These are phyloP conservation scores for Cnemophilus loriae DNA, from an alignment of 2,113 vertebrate species.

Conservation along the genomic window DNA sequence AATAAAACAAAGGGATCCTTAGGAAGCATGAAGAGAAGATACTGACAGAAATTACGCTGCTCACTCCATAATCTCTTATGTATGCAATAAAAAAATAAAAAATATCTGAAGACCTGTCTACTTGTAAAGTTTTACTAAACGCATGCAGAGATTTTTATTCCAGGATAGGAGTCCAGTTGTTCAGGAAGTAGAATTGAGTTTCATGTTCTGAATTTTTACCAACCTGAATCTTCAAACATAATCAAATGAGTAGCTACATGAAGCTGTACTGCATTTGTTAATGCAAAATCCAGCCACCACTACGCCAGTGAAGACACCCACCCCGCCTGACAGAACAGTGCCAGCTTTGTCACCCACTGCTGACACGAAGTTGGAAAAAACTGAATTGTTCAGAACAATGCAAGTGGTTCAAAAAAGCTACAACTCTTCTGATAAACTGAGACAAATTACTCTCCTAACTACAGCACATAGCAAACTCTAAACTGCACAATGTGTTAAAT, in stretches of 20 bases:
- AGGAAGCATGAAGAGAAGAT: not conserved
- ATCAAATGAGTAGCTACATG: not conserved
- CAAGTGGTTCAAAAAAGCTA: not conserved
- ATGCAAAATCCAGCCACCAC: not conserved
- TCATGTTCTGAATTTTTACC: not conserved
- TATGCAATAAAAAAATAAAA: not conserved
- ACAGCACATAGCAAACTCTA: not conserved
- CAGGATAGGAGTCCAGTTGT: fast-evolving
- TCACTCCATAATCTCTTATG: not conserved
- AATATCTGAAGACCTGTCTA: not conserved
- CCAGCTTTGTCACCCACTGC: not conserved
- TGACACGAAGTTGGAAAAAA: not conserved
- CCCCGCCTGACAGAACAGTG: not conserved
- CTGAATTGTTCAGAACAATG: not conserved
- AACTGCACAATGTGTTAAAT: not conserved
- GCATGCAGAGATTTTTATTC: not conserved
- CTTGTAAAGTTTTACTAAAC: not conserved
- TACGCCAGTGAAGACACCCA: not conserved
- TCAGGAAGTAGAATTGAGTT: not conserved
- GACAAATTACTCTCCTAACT: not conserved
- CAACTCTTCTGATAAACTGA: not conserved
- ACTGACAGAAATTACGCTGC: not conserved
- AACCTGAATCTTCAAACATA: not conserved
- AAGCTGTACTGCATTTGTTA: not conserved
- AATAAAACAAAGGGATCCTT: not conserved